Evolutionary conservation across 1,140 invertebrate genomes (phyloP).

Genomic region (Magallana angulata): DNA sequence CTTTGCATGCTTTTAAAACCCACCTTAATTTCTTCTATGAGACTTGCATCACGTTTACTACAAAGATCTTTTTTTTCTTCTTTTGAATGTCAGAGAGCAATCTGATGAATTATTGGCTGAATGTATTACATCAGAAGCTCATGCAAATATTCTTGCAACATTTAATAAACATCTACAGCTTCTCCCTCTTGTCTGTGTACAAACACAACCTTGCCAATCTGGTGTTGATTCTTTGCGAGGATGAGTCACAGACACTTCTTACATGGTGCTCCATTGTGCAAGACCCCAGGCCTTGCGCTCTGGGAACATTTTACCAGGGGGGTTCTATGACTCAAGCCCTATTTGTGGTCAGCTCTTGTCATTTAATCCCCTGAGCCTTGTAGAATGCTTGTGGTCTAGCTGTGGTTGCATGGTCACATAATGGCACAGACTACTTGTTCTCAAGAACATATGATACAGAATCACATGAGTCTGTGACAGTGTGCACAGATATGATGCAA

Average conservation of each 20-base stretch:
- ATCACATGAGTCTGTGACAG: too few species aligned
- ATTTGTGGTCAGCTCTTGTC: slow-evolving; percentile 29
- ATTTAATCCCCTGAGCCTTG: slow-evolving; percentile 1
- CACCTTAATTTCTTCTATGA: not conserved
- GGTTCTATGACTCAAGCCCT: slow-evolving; percentile 9
- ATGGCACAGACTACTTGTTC: not conserved
- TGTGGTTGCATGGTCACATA: not conserved
- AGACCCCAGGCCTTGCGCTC: not conserved
- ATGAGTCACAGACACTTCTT: not conserved
- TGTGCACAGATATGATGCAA: too few species aligned
- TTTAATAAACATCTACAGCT: too few species aligned
- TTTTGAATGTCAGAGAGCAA: too few species aligned
- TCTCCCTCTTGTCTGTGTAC: too few species aligned
- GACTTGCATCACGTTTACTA: too few species aligned
- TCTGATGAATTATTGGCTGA: too few species aligned
- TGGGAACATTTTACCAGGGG: not conserved
- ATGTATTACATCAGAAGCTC: too few species aligned
- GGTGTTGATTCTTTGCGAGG: not conserved
- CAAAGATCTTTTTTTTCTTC: too few species aligned
- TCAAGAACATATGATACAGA: not conserved
- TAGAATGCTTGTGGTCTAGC: not conserved
- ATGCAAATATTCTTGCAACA: too few species aligned
- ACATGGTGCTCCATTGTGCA: not conserved
- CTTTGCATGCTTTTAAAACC: not conserved
- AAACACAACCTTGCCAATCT: too few species aligned